Conservation (phyloP, 2,888 invertebrate genomes). For the Ophioninae sp. region DNA sequence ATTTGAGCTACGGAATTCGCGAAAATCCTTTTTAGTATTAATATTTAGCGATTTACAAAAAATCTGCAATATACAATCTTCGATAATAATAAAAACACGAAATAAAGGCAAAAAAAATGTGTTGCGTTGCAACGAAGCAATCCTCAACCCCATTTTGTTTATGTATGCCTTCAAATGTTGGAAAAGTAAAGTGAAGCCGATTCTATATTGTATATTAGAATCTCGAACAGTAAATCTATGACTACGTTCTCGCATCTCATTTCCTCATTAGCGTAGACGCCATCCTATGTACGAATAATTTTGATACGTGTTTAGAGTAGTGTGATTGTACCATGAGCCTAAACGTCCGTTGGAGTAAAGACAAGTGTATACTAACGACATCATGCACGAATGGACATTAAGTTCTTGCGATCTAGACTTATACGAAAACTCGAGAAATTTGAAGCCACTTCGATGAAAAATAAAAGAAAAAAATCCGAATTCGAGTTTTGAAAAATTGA, state of each 20-base stretch:
- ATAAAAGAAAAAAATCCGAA: constrained; percentile 6
- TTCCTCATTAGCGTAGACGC: constrained; percentile 7
- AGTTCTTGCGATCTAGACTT: constrained; percentile 9
- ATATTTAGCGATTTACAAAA: no score
- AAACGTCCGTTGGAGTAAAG: constrained; percentile 32
- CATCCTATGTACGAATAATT: background rate
- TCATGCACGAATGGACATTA: constrained; percentile 5
- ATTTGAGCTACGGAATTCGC: no score
- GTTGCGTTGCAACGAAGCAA: no score
- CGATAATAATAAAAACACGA: background rate
- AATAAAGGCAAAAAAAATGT: background rate
- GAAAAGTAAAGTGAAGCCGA: background rate
- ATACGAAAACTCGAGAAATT: constrained; percentile 8
- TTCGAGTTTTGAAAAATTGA: background rate
- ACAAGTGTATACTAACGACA: background rate
- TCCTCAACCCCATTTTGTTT: background rate
- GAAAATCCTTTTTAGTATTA: no score
- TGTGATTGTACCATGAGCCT: constrained; percentile 44
- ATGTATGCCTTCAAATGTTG: background rate
- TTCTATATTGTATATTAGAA: background rate
- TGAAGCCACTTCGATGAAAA: background rate
- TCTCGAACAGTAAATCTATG: background rate
- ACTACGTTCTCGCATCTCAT: constrained; percentile 36
- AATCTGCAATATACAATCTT: background rate
- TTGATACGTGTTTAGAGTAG: constrained; percentile 27